Evolutionary conservation across 2,797 vertebrate species (phyloP), one percentile per base, ranked within the genome.

Genomic region (Salarias fasciatus): DNA sequence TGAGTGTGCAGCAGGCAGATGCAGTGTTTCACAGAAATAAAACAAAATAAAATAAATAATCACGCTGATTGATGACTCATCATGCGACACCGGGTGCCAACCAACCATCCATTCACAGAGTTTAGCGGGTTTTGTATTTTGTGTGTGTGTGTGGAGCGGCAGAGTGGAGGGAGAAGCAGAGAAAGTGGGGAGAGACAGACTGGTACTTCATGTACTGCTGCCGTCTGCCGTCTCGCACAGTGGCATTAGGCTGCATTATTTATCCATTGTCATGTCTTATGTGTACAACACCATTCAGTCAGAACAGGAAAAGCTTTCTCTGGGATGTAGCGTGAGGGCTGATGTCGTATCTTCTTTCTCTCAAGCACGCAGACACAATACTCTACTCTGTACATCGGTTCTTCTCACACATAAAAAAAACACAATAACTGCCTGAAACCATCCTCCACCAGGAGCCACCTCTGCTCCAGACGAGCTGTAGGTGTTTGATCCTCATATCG

Each of bases 231-330:
- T 45, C 38, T 71, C 63, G 49, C 60, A 64, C 66, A 71, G 75
- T 48, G 60, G 66, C 64, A 80, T 80, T 60, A 68, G 37, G 38
- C 36, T 79, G 36, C 82, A 84, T 85, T 84, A 84, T 83, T 86
- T 78, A 86, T 79, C 75, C 47, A 51, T 46, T 31, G 53, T 53
- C 48, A 49, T 52, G 49, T 75, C 58, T 63, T 5, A 3, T 67
- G 70, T 69, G 72, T 75, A 59, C 14, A 59, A 65, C 71, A 73
- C 28, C 66, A 72, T 80, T 79, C 57, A 84, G 52, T 63, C 29
- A 66, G 69, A 84, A 80, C 78, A 81, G 54, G 72, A 61, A 80
- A 71, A 72, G 61, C 72, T 56, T 78, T 79, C 56, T 74, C 56
- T 47, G 38, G n/a, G 8, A 28, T 44, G 33, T 5, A 2, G 30